Percentiles rank a stretch among this genome's conserved stretches.
Conservation (phyloP, 2,113 vertebrate species). For the Deroptyus accipitrinus region DNA sequence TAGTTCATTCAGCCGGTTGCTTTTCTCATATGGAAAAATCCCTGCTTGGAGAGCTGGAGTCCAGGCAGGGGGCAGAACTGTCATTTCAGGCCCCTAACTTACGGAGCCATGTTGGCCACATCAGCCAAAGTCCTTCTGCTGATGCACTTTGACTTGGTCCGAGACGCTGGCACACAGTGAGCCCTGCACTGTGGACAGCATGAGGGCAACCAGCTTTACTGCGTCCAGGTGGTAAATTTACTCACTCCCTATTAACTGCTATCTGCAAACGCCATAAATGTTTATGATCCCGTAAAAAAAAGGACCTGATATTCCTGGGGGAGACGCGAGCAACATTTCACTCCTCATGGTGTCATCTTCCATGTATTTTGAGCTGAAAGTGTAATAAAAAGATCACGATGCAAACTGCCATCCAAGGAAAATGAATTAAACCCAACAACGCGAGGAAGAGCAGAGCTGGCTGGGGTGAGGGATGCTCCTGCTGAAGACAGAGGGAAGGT, state of each 20-base stretch:
- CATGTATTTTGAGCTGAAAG: neutral
- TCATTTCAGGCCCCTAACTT: neutral
- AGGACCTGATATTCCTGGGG: neutral
- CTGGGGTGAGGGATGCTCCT: neutral
- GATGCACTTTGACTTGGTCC: fast-evolving
- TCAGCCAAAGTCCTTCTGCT: neutral
- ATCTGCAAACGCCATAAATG: neutral
- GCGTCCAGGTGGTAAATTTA: neutral
- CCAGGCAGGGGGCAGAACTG: neutral
- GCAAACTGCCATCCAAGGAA: neutral
- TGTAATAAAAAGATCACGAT: neutral
- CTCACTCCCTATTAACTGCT: neutral
- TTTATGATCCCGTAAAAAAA: neutral
- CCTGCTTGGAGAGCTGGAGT: neutral
- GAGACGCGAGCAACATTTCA: neutral
- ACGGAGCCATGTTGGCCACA: neutral
- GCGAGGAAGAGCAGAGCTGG: neutral
- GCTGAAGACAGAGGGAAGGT: neutral
- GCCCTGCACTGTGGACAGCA: neutral
- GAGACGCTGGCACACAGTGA: fast-evolving
- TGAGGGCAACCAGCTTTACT: neutral
- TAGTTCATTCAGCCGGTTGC: neutral
- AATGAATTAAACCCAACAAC: neutral
- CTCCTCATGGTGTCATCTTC: neutral
- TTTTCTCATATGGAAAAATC: neutral